Conservation (phyloP, 2,888 invertebrate genomes). For the Rapana venosa region DNA sequence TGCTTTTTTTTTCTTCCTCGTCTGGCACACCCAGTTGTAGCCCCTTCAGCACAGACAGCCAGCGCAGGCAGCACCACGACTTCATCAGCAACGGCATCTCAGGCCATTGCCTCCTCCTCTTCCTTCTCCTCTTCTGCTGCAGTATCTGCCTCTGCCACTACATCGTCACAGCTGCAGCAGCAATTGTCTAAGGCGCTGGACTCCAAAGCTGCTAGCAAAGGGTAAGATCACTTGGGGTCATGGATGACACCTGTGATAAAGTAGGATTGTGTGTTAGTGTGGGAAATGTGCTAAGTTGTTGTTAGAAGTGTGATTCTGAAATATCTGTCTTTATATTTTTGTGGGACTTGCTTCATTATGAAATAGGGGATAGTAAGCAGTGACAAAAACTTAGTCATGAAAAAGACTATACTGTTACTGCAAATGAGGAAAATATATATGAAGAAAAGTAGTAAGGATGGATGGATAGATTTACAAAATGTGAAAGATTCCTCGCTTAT, state of each 20-base stretch:
- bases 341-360: too few species aligned
- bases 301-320: too few species aligned
- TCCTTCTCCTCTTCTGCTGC: not conserved
- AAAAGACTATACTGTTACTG: too few species aligned
- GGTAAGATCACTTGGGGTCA: constrained; percentile 34
- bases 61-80: constrained; percentile 25
- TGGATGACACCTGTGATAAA: not conserved
- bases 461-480: too few species aligned
- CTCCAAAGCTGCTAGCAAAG: constrained; percentile 55
- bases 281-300: too few species aligned
- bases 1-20: not conserved
- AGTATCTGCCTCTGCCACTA: constrained; percentile 17
- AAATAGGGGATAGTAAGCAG: too few species aligned
- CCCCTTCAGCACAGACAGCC: constrained; percentile 39
- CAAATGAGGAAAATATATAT: too few species aligned
- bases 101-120: not conserved
- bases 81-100: constrained; percentile 1
- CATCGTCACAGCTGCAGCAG: constrained; percentile 58
- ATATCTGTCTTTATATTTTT: too few species aligned
- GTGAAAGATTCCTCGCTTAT: too few species aligned
- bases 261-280: too few species aligned
- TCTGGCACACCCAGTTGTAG: constrained; percentile 35
- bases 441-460: too few species aligned
- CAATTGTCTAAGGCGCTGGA: constrained; percentile 57
- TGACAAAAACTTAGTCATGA: too few species aligned